These are phyloP conservation scores for Hydrolagus colliei DNA, from an alignment of 2,797 vertebrate genomes.

Conservation along the genomic window DNA sequence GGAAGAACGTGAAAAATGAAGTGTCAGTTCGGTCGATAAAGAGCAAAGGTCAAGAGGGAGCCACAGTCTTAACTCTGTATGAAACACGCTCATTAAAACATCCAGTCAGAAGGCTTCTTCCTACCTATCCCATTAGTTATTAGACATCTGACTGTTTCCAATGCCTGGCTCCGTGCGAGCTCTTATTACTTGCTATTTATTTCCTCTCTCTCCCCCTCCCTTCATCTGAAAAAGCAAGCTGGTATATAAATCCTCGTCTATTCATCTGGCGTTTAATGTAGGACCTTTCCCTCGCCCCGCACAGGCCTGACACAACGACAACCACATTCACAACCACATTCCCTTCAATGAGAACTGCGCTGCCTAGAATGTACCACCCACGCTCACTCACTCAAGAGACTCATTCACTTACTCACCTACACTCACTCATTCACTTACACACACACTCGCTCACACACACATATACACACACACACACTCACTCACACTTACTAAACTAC, in stretches of 20 bases:
- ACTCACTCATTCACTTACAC: not conserved
- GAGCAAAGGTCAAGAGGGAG: slow-evolving; percentile 83
- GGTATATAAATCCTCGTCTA: slow-evolving; percentile 75
- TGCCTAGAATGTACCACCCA: slow-evolving; percentile 64
- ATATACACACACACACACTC: not conserved
- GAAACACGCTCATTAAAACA: slow-evolving; percentile 88
- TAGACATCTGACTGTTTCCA: slow-evolving; percentile 61
- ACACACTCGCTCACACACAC: not conserved
- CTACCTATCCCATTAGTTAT: slow-evolving; percentile 81
- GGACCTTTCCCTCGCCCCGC: slow-evolving; percentile 57
- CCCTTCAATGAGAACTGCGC: slow-evolving; percentile 75
- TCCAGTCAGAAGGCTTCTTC: slow-evolving; percentile 75
- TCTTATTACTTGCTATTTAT: slow-evolving; percentile 56
- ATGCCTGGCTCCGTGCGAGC: slow-evolving; percentile 50
- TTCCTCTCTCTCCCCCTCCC: slow-evolving; percentile 38
- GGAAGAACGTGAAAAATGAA: slow-evolving; percentile 98
- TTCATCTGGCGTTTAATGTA: slow-evolving; percentile 74
- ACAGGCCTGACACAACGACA: slow-evolving; percentile 58
- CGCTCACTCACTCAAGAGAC: not conserved
- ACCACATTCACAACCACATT: slow-evolving; percentile 58
- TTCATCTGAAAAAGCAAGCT: slow-evolving; percentile 49
- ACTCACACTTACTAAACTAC: not conserved
- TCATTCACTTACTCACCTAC: too few species aligned
- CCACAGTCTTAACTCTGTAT: slow-evolving; percentile 73
- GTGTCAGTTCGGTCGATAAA: slow-evolving; percentile 95